These are phyloP conservation scores for Agrochola litura DNA, from an alignment of 2,888 invertebrate genomes.

Conservation along the genomic window DNA sequence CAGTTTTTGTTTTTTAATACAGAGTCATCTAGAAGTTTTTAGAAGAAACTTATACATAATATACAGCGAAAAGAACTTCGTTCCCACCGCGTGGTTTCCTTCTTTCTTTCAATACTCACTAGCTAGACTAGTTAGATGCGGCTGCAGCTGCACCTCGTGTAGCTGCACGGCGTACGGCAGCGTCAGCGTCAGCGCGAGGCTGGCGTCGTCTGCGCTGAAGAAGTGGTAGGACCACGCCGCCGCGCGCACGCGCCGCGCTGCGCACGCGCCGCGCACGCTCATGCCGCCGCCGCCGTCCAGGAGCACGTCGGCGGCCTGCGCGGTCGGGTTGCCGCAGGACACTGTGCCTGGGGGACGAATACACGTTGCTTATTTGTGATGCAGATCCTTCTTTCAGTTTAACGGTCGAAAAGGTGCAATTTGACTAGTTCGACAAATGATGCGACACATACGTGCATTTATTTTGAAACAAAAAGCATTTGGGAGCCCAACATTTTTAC, in stretches of 20 bases:
- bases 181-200: constrained; percentile 96
- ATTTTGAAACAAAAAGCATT: not conserved
- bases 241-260: constrained; percentile 95
- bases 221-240: constrained; percentile 99
- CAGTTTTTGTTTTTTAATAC: too few relatives aligned
- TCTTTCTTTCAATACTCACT: constrained; percentile 86
- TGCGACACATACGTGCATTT: not conserved
- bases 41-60: too few relatives aligned
- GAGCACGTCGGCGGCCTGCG: constrained; percentile 96
- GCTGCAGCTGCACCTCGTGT: constrained; percentile 96
- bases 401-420: not conserved
- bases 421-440: not conserved
- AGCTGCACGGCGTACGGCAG: constrained; percentile 97
- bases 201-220: constrained; percentile 95
- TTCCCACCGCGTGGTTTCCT: too few relatives aligned
- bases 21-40: too few relatives aligned
- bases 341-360: constrained; percentile 89
- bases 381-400: not conserved
- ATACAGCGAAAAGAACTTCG: too few relatives aligned
- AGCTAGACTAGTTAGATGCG: constrained; percentile 95
- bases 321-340: constrained; percentile 95
- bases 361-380: not conserved
- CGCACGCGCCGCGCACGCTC: constrained; percentile 92
- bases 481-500: not conserved
- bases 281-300: constrained; percentile 92